phyloP scores from a whole-genome alignment of 2,797 vertebrate species.

The Calcarius lapponicus region DNA sequence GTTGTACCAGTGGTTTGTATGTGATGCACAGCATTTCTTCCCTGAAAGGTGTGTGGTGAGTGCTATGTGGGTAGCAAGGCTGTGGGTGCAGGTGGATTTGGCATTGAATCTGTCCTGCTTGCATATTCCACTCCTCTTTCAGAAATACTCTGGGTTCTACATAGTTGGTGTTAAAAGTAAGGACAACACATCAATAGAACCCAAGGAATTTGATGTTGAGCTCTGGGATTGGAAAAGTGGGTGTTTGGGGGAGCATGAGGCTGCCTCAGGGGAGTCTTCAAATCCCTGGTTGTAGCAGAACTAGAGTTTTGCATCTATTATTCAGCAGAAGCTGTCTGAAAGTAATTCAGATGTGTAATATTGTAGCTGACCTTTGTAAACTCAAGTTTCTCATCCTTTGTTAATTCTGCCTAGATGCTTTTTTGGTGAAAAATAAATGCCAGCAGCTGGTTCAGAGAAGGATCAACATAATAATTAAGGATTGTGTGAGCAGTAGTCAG shows the following conservation, averaged over 20 bases:
- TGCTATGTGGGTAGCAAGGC: not conserved
- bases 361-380: conserved; percentile 19
- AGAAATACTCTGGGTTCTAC: not conserved
- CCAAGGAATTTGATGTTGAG: not conserved
- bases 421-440: not conserved
- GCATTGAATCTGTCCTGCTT: not conserved
- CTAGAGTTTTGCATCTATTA: conserved; percentile 1
- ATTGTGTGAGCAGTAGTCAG: not conserved
- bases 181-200: not conserved
- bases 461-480: not conserved
- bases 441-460: not conserved
- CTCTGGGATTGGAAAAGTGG: not conserved
- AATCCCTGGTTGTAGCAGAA: not conserved
- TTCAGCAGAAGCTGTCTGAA: conserved; percentile 15
- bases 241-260: not conserved
- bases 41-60: not conserved
- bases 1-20: not conserved
- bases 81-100: not conserved
- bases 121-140: not conserved
- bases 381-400: not conserved
- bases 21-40: not conserved
- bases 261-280: not conserved
- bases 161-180: not conserved
- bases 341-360: not conserved
- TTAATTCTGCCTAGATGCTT: not conserved